These are phyloP conservation scores for Pomacea maculata DNA, from an alignment of 1,140 invertebrate genomes.

Conservation along the genomic window DNA sequence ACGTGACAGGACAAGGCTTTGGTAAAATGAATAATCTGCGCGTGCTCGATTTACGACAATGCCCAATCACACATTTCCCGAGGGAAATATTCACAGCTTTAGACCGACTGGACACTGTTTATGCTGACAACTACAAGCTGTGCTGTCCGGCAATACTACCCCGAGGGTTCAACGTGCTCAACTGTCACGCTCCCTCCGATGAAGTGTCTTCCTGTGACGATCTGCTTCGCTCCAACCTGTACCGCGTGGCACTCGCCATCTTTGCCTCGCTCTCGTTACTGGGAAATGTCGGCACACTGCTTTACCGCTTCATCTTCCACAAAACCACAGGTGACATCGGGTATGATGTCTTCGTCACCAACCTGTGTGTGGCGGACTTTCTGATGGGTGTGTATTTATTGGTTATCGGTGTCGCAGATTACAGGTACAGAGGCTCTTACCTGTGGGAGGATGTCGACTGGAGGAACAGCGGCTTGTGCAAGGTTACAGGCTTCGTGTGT, in stretches of 20 bases:
- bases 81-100: conserved; percentile 13
- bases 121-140: conserved; percentile 5
- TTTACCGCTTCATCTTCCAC: conserved; percentile 29
- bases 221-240: too few relatives aligned
- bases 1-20: conserved; percentile 32
- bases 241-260: conserved; percentile 6
- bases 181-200: too few relatives aligned
- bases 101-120: conserved; percentile 30
- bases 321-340: background rate
- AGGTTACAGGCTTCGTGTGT: conserved; percentile 43
- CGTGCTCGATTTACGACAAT: conserved; percentile 27
- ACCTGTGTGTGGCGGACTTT: conserved; percentile 49
- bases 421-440: conserved; percentile 40
- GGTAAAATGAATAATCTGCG: conserved; percentile 18
- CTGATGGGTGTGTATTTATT: conserved; percentile 55
- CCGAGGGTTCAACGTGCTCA: conserved; percentile 16
- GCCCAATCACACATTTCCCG: conserved; percentile 35
- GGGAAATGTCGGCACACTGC: conserved; percentile 41
- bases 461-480: conserved; percentile 40
- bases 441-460: conserved; percentile 37
- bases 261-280: conserved; percentile 31
- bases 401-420: conserved; percentile 48
- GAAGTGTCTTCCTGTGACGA: too few relatives aligned
- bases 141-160: conserved; percentile 31
- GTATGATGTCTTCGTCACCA: conserved; percentile 40